These are phyloP conservation scores for Pseudorasbora parva DNA, from an alignment of 2,113 vertebrate genomes.

Conservation along the genomic window DNA sequence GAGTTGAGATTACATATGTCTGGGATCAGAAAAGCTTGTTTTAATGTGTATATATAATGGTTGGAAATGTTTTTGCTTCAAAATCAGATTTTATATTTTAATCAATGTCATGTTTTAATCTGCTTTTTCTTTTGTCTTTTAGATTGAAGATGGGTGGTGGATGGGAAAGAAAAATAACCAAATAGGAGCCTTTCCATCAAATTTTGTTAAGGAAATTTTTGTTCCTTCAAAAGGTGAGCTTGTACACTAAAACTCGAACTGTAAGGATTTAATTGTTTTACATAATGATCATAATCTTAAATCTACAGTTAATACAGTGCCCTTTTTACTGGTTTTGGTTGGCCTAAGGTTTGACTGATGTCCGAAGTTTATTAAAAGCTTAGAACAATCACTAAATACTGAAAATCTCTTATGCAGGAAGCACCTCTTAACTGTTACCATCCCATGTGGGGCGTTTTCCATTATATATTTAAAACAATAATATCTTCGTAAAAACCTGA, in stretches of 20 bases:
- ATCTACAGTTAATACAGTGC: not conserved
- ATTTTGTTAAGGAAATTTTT: conserved; percentile 86
- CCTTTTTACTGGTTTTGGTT: not conserved
- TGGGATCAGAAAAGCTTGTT: too few species aligned
- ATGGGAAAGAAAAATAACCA: conserved; percentile 83
- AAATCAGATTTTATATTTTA: not conserved
- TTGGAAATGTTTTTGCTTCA: not conserved
- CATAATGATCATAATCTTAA: not conserved
- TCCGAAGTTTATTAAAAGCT: not conserved
- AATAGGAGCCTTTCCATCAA: conserved; percentile 87
- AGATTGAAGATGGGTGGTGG: conserved; percentile 95
- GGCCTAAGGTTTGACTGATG: not conserved
- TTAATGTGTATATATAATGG: too few species aligned
- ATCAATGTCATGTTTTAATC: not conserved
- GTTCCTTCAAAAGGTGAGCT: conserved; percentile 71
- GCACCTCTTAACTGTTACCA: not conserved
- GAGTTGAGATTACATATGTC: too few species aligned
- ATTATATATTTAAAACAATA: too few species aligned
- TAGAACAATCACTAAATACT: not conserved
- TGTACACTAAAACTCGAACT: not conserved
- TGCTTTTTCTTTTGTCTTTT: conserved; percentile 29
- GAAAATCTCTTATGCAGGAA: not conserved
- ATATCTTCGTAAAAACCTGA: too few species aligned
- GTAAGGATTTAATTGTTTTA: not conserved
- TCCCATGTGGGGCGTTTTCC: too few species aligned